These are phyloP conservation scores for Cyanistes caeruleus DNA, from an alignment of 2,113 vertebrate genomes.

Conservation along the genomic window DNA sequence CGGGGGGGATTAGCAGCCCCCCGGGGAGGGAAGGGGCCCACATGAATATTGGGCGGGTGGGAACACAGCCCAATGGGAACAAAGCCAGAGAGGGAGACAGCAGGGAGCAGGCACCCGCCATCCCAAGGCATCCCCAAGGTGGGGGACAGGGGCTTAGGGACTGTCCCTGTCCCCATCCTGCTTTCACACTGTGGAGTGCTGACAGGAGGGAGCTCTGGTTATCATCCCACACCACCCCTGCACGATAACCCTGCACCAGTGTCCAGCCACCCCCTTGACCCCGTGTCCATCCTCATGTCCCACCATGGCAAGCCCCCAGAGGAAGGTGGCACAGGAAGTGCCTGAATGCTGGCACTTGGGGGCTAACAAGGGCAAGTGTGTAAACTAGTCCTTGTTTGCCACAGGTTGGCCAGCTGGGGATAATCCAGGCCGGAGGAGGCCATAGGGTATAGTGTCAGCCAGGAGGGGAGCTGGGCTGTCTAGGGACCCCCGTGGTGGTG, in stretches of 20 bases:
- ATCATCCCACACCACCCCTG: background rate
- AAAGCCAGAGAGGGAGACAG: background rate
- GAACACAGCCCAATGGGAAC: conserved; percentile 9
- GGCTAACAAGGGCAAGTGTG: background rate
- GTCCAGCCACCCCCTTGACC: background rate
- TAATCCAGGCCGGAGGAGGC: background rate
- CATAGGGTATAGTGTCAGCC: rapidly evolving
- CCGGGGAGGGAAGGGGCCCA: conserved; percentile 36
- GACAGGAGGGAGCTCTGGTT: conserved; percentile 63
- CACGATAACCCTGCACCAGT: background rate
- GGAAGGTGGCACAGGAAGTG: background rate
- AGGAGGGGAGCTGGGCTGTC: background rate
- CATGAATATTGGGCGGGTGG: conserved; percentile 49
- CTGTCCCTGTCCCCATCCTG: background rate
- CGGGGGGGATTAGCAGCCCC: conserved; percentile 48
- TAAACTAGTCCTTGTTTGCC: background rate
- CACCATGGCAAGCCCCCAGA: rapidly evolving
- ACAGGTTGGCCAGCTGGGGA: background rate
- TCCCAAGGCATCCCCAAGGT: background rate
- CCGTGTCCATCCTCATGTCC: background rate
- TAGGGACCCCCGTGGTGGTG: rapidly evolving
- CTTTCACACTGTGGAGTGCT: background rate
- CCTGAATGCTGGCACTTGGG: rapidly evolving
- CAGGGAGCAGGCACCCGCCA: background rate
- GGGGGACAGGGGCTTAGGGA: background rate